Base-by-base conservation (phyloP, 1,140 invertebrate genomes). In the Pantala flavescens region DNA sequence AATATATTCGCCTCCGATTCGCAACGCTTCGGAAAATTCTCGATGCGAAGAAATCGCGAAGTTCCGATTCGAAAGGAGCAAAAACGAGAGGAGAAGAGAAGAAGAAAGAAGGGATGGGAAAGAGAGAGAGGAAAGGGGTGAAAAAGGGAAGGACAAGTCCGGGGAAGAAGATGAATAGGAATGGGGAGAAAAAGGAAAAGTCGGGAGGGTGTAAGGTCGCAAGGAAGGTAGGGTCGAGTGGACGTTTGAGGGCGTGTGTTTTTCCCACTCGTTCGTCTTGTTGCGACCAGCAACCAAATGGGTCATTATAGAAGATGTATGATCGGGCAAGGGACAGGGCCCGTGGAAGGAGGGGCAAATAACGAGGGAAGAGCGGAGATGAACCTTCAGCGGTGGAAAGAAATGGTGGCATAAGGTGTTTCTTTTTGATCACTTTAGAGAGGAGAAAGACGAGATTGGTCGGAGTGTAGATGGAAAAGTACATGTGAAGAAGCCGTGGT, bases 281-380 rank as follows among this genome's bases (percentile, higher is more conserved):
- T 63, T 63, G 49, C 49, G 49, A 63, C 49, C 49, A 21, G 49
- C 49, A 63, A 63, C 49, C 49, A 63, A 63, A 63, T 63, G 49
- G 49, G 49, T 63, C 49, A 63, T 63, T 63, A 63, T 63, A 63
- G 49, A 63, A 63, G 49, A 63, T 63, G 49, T 63, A 63, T 63
- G 49, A 63, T 63, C 49, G 49, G 49, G 49, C 1, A 3, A 63
- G 3, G 49, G 49, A 63, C 49, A 63, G 49, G 43, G 16, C 28
- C 28, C 3, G 28, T 2, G 28, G 9, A 36, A 36, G 16, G 49
- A 63, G 2, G 43, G 49, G 49, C 1, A 63, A 63, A 63, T 63
- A 63, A 63, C 49, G 49, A 63, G 49, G 49, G 49, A 63, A 63
- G 49, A 36, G 9, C 28, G 28, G 28, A 36, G 28, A 36, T 36